These are phyloP conservation scores for Drosophila pullipes DNA, from an alignment of 2,888 invertebrate species.

Conservation along the genomic window DNA sequence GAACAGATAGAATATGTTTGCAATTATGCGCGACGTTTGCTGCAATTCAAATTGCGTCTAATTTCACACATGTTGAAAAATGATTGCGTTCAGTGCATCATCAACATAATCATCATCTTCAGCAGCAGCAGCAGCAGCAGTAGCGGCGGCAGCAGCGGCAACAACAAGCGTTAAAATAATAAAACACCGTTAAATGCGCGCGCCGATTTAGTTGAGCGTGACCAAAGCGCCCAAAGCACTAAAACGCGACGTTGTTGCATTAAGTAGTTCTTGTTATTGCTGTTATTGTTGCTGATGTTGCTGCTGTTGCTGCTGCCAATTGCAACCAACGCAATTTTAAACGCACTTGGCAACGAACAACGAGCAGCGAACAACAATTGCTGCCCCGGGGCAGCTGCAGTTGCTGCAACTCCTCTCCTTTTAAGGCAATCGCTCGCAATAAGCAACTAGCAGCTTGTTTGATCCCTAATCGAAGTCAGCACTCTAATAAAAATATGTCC, in stretches of 20 bases:
- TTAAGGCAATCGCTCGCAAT: not conserved
- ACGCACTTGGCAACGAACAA: slow-evolving; percentile 40
- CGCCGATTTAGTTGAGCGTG: slow-evolving; percentile 42
- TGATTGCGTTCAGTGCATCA: slow-evolving; percentile 25
- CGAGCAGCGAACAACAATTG: slow-evolving; percentile 16
- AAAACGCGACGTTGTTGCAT: slow-evolving; percentile 9
- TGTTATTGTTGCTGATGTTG: slow-evolving; percentile 10
- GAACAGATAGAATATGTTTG: slow-evolving; percentile 4
- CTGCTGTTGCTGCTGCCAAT: slow-evolving; percentile 15
- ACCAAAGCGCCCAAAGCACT: slow-evolving; percentile 34
- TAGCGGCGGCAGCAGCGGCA: slow-evolving; percentile 2
- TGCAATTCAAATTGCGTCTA: slow-evolving; percentile 40
- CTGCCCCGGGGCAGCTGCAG: slow-evolving; percentile 13
- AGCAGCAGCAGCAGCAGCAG: not conserved
- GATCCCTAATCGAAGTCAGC: not conserved
- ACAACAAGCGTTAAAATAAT: slow-evolving; percentile 36
- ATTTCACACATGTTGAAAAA: slow-evolving; percentile 47
- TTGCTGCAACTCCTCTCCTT: slow-evolving; percentile 5
- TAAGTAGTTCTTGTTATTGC: slow-evolving; percentile 31
- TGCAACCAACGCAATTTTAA: slow-evolving; percentile 29
- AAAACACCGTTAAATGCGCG: slow-evolving; percentile 55
- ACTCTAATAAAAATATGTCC: not conserved
- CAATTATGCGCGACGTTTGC: slow-evolving; percentile 29
- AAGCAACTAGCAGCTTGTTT: not conserved
- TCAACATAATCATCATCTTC: not conserved